A percentile compares a stretch with the other conserved stretches of the same genome.
phyloP scores from a whole-genome alignment of 2,888 invertebrate species.

The Euzophera pinguis region DNA sequence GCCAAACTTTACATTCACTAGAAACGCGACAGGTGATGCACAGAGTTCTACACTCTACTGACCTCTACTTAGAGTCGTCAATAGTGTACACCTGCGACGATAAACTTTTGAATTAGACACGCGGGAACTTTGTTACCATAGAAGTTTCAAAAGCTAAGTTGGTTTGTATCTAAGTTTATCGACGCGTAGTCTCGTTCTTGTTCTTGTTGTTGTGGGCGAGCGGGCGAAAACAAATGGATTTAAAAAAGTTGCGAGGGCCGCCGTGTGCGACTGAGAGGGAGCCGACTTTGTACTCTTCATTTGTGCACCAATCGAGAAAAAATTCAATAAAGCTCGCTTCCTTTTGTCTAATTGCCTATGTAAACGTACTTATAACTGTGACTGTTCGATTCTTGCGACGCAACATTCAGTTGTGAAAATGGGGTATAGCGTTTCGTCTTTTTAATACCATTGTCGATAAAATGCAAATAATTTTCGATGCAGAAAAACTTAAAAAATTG shows the following conservation, averaged over 20 bases:
- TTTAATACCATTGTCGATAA: constrained; percentile 20
- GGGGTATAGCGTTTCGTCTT: constrained; percentile 30
- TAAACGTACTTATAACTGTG: constrained; percentile 57
- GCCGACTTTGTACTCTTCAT: constrained; percentile 65
- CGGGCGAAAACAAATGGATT: constrained; percentile 48
- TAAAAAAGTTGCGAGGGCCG: constrained; percentile 51
- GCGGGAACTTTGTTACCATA: constrained; percentile 35
- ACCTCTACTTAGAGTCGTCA: constrained; percentile 34
- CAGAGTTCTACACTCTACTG: constrained; percentile 40
- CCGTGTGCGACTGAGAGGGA: constrained; percentile 54
- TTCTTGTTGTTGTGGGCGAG: constrained; percentile 29
- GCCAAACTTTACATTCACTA: constrained; percentile 62
- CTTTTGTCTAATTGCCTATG: constrained; percentile 74
- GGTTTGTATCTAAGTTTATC: constrained; percentile 21
- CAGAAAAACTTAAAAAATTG: neutral
- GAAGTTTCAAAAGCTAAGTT: constrained; percentile 33
- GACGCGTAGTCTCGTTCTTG: constrained; percentile 22
- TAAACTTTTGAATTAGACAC: constrained; percentile 50
- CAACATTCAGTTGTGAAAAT: constrained; percentile 46
- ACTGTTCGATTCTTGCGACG: constrained; percentile 53
- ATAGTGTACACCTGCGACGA: constrained; percentile 24
- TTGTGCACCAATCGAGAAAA: constrained; percentile 74
- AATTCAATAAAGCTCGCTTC: constrained; percentile 75
- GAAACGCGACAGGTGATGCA: constrained; percentile 43
- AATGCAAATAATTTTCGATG: too few species aligned